Evolutionary conservation across 2,113 vertebrate species (phyloP).

Genomic region (Chaenocephalus aceratus): DNA sequence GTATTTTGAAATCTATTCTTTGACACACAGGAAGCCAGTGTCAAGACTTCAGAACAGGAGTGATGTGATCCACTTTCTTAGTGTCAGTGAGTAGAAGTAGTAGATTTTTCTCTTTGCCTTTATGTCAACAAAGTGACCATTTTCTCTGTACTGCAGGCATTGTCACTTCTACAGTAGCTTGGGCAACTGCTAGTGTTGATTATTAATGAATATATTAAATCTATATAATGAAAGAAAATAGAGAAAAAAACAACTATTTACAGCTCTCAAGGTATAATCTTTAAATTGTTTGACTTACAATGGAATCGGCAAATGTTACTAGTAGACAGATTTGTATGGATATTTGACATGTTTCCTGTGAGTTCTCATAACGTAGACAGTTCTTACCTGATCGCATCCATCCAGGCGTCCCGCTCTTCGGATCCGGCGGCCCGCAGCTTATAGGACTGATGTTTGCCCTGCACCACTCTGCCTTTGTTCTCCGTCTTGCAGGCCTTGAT

Average conservation of each 20-base stretch:
- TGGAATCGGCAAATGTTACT: not conserved
- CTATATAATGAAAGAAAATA: not conserved
- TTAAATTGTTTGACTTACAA: not conserved
- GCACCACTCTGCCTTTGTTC: conserved; percentile 90
- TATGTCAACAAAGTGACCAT: too few relatives aligned
- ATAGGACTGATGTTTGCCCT: conserved; percentile 94
- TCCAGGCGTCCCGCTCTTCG: conserved; percentile 91
- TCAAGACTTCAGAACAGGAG: too few relatives aligned
- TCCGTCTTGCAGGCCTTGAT: conserved; percentile 97
- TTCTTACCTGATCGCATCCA: conserved; percentile 89
- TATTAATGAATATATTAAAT: not conserved
- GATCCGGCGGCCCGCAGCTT: conserved; percentile 88
- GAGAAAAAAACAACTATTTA: not conserved
- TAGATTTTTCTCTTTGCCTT: not conserved
- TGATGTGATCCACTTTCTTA: too few relatives aligned
- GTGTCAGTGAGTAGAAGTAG: too few relatives aligned
- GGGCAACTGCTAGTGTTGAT: not conserved
- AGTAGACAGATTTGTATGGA: too few relatives aligned
- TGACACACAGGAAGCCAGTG: too few relatives aligned
- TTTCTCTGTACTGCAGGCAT: too few relatives aligned
- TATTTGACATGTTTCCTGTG: not conserved
- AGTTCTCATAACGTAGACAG: not conserved
- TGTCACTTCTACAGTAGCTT: too few relatives aligned
- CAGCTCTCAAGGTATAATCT: not conserved
- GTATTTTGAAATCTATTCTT: too few relatives aligned